phyloP scores from a whole-genome alignment of 1,140 invertebrate genomes.

The Gerris buenoi region DNA sequence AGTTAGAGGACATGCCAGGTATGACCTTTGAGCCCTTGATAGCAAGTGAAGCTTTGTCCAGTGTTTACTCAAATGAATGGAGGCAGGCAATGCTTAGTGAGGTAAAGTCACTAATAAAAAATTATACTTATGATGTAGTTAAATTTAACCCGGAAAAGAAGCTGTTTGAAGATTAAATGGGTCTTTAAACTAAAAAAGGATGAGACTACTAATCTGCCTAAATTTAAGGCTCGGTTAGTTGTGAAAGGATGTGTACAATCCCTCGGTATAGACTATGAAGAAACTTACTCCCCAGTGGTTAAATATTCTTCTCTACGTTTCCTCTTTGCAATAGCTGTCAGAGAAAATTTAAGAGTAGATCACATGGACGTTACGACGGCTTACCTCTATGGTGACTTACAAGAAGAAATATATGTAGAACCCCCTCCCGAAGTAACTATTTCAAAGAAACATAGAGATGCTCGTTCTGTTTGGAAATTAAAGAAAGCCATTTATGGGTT shows the following conservation, averaged over 20 bases:
- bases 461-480: constrained; percentile 12
- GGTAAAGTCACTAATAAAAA: neutral
- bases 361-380: constrained; percentile 31
- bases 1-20: neutral
- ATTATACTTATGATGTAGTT: neutral
- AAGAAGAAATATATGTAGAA: neutral
- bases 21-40: neutral
- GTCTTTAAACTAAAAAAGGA: neutral
- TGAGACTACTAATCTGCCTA: neutral
- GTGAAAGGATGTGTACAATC: constrained; percentile 26
- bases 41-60: neutral
- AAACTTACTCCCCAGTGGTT: constrained; percentile 28
- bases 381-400: constrained; percentile 28
- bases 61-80: neutral
- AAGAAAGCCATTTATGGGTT: constrained; percentile 24
- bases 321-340: constrained; percentile 26
- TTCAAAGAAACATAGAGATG: constrained; percentile 3
- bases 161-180: neutral
- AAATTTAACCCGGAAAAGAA: neutral
- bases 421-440: constrained; percentile 24
- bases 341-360: constrained; percentile 25
- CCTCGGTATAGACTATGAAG: constrained; percentile 26
- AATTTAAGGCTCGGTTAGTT: constrained; percentile 31
- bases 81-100: neutral
- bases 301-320: constrained; percentile 26